Base-by-base conservation (phyloP, 1,140 invertebrate genomes). In the Trichonephila inaurata region DNA sequence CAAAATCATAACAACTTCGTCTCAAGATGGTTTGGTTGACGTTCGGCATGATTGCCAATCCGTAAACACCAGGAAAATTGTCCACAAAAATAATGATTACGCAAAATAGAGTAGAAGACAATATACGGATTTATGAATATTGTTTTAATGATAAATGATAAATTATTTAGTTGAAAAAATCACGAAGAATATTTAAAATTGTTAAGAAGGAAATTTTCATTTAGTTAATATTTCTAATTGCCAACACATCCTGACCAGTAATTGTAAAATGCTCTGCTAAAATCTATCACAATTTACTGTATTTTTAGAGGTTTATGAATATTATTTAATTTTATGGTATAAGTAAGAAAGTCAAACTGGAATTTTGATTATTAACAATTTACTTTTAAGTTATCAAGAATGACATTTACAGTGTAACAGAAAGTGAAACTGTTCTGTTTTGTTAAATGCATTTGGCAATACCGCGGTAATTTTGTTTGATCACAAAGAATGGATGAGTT, bases 21-120 rank as follows among this genome's bases (percentile, higher is more conserved):
- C 12, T 62, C 51, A 24, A 77, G 72, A 77, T 77, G 28, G 33
- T 88, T 62, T 69, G 77, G 92, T 93, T 93, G 92, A 93, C 92
- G 92, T 93, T 93, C 86, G 81, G 92, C 92, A 62, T 93, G 92
- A 93, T 93, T 93, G 92, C 92, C 92, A 93, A 72, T 88, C 92
- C 85, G 86, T 88, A 89, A 82, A 93, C 51, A 91, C 10, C 24
- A 91, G 89, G 89, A 91, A 91, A 81, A 81, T 91, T 85, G 60
- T 85, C 83, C 16, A 81, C 24, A 40, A 77, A 77, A 77, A 77
- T 40, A 40, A 24, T 77, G 72, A 77, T 77, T 77, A 33, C 72
- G 72, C 24, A 33, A 77, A 77, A 77, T 77, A 77, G 33, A 77
- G 24, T 12, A 40, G 72, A 77, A 33, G 33, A 77, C 28, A 77